Conservation (phyloP, 2,113 vertebrate species). For the Passerina amoena region DNA sequence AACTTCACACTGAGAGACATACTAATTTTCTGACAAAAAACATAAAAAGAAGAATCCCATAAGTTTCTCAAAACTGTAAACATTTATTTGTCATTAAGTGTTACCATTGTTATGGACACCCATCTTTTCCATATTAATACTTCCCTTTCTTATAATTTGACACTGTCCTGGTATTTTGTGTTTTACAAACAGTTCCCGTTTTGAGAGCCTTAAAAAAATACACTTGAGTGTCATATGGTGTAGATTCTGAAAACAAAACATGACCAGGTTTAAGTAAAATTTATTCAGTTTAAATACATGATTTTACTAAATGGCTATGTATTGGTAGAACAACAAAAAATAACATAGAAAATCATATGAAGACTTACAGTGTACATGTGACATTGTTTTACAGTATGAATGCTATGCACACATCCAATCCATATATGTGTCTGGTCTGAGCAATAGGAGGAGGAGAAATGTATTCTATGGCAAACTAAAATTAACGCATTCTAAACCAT, state of each 20-base stretch:
- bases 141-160: not conserved
- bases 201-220: not conserved
- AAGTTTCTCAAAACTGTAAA: not conserved
- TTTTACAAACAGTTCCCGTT: not conserved
- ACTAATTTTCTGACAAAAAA: not conserved
- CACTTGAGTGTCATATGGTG: not conserved
- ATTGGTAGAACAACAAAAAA: not conserved
- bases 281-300: accelerated
- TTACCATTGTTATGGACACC: not conserved
- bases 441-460: not conserved
- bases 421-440: not conserved
- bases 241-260: not conserved
- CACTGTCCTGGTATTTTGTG: not conserved
- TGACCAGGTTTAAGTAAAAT: not conserved
- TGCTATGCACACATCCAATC: not conserved
- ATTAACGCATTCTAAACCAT: not conserved
- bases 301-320: not conserved
- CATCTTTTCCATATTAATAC: not conserved
- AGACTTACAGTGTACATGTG: not conserved
- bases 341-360: not conserved
- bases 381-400: not conserved
- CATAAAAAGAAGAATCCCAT: not conserved
- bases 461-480: not conserved
- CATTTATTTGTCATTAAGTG: not conserved
- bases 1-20: not conserved